Base-by-base conservation (phyloP, 1,140 invertebrate genomes). In the Drosophila navojoa region DNA sequence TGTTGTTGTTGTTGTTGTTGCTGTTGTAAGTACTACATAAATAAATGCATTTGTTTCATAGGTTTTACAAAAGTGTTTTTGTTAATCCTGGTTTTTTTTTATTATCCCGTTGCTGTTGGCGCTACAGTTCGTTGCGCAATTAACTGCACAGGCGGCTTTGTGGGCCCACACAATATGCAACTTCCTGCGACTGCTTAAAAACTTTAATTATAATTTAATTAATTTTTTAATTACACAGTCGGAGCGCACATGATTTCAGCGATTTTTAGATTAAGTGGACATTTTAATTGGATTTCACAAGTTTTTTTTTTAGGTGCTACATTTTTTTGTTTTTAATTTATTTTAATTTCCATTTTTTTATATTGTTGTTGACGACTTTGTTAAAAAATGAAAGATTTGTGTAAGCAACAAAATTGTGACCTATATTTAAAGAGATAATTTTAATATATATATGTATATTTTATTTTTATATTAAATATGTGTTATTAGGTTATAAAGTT, bases 131-230 rank as follows among this genome's bases (percentile, higher is more conserved):
- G 27, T 27, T 71, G 71, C 62, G 52, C 75, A 81, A 81, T 81
- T 81, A 75, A 81, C 74, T 81, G 69, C 67, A 50, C 64, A 69
- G 59, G 49, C 49, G 27, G 52, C 58, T 69, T 73, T 73, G 71
- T 73, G 49, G 40, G 5, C 27, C 32, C 32, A 27, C 45, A 58
- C 78, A 57, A 71, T 61, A 45, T 66, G 54, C 27, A 57, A 47
- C 45, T 70, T 64, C 27, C 60, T 47, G 63, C 32, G 59, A 40
- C 63, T 72, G 63, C 52, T 71, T 69, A 74, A 70, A 52, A 77
- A 68, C 53, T 81, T 76, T 87, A 81, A 86, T 81, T 79, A 81
- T 87, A 81, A 72, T 85, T 86, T 86, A 81, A 86, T 87, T 86
- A 87, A 73, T 69, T 87, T 76, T 76, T 73, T 81, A 86, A 87